Percentiles rank a stretch among this genome's conserved stretches.
Evolutionary conservation across 2,113 vertebrate species (phyloP).

Genomic region (Copsychus sechellarum): DNA sequence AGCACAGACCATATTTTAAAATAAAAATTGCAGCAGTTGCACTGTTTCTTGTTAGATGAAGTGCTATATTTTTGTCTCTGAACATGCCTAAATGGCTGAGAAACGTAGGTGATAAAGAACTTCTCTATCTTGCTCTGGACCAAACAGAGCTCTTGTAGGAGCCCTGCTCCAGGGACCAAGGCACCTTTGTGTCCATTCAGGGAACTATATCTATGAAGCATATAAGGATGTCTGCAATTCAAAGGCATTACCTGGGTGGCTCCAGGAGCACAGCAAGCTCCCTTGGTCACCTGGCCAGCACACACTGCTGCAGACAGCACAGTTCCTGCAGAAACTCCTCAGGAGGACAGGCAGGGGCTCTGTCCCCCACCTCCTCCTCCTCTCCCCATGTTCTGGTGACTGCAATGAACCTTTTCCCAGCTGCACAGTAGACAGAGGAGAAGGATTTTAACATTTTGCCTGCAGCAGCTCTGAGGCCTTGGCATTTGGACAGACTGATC

Average conservation of each 20-base stretch:
- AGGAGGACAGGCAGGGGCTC: accelerated
- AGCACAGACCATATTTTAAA: neutral
- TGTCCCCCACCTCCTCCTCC: neutral
- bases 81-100: neutral
- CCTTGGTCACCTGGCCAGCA: neutral
- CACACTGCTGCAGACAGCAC: neutral
- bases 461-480: slow-evolving; percentile 48
- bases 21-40: neutral
- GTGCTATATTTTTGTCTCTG: neutral
- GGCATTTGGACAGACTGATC: slow-evolving; percentile 47
- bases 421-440: neutral
- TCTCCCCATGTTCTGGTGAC: neutral
- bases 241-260: neutral
- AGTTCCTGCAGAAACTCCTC: neutral
- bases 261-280: neutral
- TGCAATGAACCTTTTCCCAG: neutral
- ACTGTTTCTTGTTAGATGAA: neutral
- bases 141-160: neutral
- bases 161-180: neutral
- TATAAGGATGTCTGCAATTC: neutral
- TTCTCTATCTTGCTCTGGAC: neutral
- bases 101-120: neutral
- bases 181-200: neutral
- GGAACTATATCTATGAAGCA: neutral
- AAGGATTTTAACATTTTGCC: slow-evolving; percentile 48